Conservation (phyloP, 2,888 invertebrate species). For the Himalopsyche tibetana region DNA sequence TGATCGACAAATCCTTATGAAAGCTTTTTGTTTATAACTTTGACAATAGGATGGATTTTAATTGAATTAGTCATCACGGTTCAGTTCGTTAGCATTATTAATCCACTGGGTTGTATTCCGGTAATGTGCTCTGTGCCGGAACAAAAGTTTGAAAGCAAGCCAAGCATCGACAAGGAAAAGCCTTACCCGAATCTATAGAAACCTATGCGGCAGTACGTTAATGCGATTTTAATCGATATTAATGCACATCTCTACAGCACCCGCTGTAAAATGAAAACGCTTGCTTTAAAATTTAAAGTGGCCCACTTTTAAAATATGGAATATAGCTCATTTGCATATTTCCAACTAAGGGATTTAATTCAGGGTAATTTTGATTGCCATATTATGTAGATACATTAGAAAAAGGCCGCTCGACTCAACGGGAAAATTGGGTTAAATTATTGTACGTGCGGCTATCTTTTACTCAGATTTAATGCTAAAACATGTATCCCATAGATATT, state of each 20-base stretch:
- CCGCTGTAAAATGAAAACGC: not conserved
- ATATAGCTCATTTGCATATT: not conserved
- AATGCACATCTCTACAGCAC: constrained; percentile 35
- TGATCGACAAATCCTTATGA: constrained; percentile 5
- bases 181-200: constrained; percentile 20
- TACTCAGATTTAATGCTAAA: not conserved
- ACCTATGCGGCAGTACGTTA: constrained; percentile 32
- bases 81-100: constrained; percentile 20
- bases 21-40: constrained; percentile 29
- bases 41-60: constrained; percentile 26
- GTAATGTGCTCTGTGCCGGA: constrained; percentile 30
- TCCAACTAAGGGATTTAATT: constrained; percentile 12
- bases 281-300: constrained; percentile 6
- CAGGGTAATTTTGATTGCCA: not conserved
- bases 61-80: constrained; percentile 34
- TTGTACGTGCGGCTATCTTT: not conserved
- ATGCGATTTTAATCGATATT: constrained; percentile 53
- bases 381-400: not conserved
- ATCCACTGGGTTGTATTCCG: constrained; percentile 16
- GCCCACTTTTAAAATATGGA: constrained; percentile 22
- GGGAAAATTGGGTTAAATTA: not conserved
- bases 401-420: not conserved
- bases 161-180: constrained; percentile 34
- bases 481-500: not conserved
- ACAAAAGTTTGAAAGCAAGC: constrained; percentile 45